Percentiles rank a stretch among this genome's conserved stretches.
Evolutionary conservation across 64 coral and sea anemone species (phyloP).

Genomic region (Pocillopora damicornis): DNA sequence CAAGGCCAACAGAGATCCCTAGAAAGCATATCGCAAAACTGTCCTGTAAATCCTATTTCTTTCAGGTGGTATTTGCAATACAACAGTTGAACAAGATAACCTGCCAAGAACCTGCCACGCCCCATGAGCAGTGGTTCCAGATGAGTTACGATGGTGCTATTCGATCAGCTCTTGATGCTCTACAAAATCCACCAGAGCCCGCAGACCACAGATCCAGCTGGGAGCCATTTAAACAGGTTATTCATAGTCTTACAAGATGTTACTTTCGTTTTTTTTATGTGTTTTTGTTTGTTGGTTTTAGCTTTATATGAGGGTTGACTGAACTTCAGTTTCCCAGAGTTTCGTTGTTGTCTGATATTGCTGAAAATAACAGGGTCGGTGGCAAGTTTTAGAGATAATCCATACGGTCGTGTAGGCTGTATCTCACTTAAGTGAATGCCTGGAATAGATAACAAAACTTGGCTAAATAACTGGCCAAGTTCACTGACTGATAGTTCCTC

Average conservation of each 20-base stretch:
- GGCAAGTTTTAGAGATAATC: too few relatives aligned
- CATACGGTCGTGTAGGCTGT: too few relatives aligned
- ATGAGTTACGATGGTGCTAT: conserved; percentile 65
- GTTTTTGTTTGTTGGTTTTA: too few relatives aligned
- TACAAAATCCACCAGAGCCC: conserved; percentile 83
- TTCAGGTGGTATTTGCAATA: conserved; percentile 89
- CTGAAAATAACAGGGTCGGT: too few relatives aligned
- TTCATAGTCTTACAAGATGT: not conserved
- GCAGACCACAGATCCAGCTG: conserved; percentile 83
- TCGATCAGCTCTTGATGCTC: conserved; percentile 67
- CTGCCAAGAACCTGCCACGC: conserved; percentile 65
- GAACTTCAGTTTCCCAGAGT: too few relatives aligned
- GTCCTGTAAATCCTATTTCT: not conserved
- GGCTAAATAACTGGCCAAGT: too few relatives aligned
- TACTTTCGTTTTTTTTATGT: too few relatives aligned
- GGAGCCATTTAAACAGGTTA: conserved; percentile 98
- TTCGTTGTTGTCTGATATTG: too few relatives aligned
- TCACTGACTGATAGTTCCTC: too few relatives aligned
- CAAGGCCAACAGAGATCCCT: not conserved
- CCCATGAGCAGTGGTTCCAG: conserved; percentile 96
- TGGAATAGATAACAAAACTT: too few relatives aligned
- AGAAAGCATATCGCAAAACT: not conserved
- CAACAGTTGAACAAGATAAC: conserved; percentile 94
- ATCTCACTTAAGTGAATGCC: too few relatives aligned
- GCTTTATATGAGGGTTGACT: too few relatives aligned